Conservation (phyloP, 2,888 invertebrate species). For the Scaeva pyrastri region DNA sequence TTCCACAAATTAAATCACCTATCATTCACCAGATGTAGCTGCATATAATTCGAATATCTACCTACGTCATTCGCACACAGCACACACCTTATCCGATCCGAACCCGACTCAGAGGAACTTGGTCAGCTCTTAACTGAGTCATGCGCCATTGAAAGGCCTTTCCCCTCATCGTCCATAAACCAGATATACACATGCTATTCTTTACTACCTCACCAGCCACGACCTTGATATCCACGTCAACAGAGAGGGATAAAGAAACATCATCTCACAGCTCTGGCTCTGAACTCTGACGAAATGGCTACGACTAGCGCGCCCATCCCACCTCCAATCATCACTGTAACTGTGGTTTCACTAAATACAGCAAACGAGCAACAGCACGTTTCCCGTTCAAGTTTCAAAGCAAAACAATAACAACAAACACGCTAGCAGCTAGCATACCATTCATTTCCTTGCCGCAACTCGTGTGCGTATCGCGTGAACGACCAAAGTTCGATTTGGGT, state of each 20-base stretch:
- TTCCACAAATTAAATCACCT: conserved; percentile 14
- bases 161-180: conserved; percentile 17
- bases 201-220: conserved; percentile 24
- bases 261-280: background rate
- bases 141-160: conserved; percentile 38
- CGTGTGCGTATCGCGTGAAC: conserved; percentile 42
- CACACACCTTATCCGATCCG: background rate
- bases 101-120: conserved; percentile 4
- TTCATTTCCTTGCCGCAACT: conserved; percentile 46
- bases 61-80: conserved; percentile 8
- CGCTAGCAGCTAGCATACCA: background rate
- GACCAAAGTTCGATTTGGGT: conserved; percentile 45
- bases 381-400: conserved; percentile 1
- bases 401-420: conserved; percentile 39
- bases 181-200: conserved; percentile 47
- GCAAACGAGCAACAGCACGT: conserved; percentile 13
- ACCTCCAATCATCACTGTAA: conserved; percentile 9
- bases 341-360: conserved; percentile 35
- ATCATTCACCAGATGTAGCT: conserved; percentile 54
- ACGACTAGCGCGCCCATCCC: background rate
- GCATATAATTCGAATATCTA: background rate
- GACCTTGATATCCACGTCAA: conserved; percentile 70
- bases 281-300: too few species aligned
- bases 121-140: conserved; percentile 6
- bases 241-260: conserved; percentile 42